Conservation (phyloP, 2,113 vertebrate species). For the Phrynocephalus versicolor region DNA sequence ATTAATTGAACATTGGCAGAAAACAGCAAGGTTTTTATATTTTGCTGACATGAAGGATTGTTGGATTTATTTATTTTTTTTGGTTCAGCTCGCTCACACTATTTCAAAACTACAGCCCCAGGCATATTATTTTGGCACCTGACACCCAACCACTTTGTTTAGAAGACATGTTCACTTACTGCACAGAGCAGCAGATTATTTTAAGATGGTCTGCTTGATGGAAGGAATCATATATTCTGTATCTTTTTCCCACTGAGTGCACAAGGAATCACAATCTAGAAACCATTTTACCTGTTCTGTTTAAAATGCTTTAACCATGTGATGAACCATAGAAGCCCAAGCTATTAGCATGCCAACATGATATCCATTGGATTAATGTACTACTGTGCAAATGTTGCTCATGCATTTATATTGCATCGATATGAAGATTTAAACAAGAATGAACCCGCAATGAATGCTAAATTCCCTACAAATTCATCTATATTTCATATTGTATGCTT, state of each 20-base stretch:
- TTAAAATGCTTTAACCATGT: not conserved
- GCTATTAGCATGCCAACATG: not conserved
- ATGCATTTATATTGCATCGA: not conserved
- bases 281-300: not conserved
- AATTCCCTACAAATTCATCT: not conserved
- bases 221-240: not conserved
- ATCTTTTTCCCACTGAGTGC: not conserved
- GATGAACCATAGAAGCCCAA: not conserved
- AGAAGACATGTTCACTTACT: slow-evolving; percentile 14
- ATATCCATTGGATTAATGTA: not conserved
- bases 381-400: not conserved
- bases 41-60: not conserved
- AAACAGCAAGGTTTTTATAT: slow-evolving; percentile 12
- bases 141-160: slow-evolving; percentile 14
- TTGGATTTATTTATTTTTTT: too few species aligned
- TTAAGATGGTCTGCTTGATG: not conserved
- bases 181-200: not conserved
- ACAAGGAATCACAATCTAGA: not conserved
- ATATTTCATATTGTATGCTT: not conserved
- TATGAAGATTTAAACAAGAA: not conserved
- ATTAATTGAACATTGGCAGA: slow-evolving; percentile 35
- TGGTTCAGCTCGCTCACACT: slow-evolving; percentile 21
- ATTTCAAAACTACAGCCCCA: slow-evolving; percentile 35
- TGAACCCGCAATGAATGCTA: not conserved
- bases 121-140: slow-evolving; percentile 31